A percentile compares a stretch with the other conserved stretches of the same genome.
phyloP scores from a whole-genome alignment of 2,113 vertebrate species.

The Gnathonemus longibarbis region DNA sequence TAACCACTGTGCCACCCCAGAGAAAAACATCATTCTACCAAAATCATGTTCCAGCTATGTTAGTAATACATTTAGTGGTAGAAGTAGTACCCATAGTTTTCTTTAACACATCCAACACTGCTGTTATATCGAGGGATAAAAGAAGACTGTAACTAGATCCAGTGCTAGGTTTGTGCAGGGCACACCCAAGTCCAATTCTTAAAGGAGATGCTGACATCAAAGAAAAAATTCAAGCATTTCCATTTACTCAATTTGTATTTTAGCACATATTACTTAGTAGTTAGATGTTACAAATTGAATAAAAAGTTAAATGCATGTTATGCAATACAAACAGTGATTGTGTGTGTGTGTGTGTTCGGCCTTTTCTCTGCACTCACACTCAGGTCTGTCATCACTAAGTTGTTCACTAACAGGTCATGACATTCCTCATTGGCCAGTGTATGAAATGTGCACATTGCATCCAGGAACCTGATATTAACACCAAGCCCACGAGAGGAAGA shows the following conservation, averaged over 20 bases:
- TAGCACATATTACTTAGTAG: neutral
- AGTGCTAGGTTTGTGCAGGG: neutral
- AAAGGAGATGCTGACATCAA: neutral
- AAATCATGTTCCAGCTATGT: neutral
- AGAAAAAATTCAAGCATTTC: neutral
- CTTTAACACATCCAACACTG: neutral
- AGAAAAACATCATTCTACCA: neutral
- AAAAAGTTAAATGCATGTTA: neutral
- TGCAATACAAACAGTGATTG: neutral
- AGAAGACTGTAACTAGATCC: neutral
- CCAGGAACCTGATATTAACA: neutral
- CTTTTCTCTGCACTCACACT: neutral
- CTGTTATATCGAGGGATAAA: neutral
- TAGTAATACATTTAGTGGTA: neutral
- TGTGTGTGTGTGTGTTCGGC: neutral
- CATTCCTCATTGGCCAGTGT: neutral
- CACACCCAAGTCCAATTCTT: neutral
- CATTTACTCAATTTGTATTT: neutral
- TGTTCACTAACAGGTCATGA: neutral
- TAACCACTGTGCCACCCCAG: neutral
- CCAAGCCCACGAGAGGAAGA: neutral
- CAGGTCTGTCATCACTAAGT: neutral
- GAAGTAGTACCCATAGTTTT: neutral
- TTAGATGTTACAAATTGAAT: neutral
- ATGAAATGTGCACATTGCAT: neutral